Percentiles rank a stretch among this genome's conserved stretches.
These are phyloP conservation scores for Littorina saxatilis DNA, from an alignment of 1,140 invertebrate genomes.

Conservation along the genomic window DNA sequence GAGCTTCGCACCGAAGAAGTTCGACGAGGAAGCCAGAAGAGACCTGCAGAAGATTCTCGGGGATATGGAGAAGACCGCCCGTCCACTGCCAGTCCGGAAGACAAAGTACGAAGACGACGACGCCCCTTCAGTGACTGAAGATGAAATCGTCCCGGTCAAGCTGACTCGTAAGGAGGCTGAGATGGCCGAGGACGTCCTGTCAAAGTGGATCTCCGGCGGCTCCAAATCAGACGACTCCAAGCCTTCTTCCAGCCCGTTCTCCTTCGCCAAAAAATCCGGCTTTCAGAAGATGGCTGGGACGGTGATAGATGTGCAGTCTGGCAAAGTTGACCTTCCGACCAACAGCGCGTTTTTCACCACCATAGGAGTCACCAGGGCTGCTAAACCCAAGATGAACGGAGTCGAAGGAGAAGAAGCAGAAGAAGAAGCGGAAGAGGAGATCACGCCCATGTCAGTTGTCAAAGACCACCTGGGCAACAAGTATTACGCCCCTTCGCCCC, in stretches of 20 bases:
- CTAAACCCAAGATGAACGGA: background rate
- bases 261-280: background rate
- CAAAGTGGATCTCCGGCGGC: constrained; percentile 24
- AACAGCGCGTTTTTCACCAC: constrained; percentile 17
- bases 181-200: constrained; percentile 8
- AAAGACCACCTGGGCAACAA: constrained; percentile 38
- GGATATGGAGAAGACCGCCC: background rate
- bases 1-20: background rate
- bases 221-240: background rate
- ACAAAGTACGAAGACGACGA: background rate
- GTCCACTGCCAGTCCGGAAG: background rate
- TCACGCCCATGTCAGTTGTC: constrained; percentile 20
- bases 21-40: constrained; percentile 22
- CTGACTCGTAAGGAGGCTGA: constrained; percentile 26
- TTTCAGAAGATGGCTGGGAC: constrained; percentile 20
- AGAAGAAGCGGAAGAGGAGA: constrained; percentile 27
- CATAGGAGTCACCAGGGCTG: background rate
- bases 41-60: constrained; percentile 27
- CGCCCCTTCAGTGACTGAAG: background rate
- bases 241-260: background rate
- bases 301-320: constrained; percentile 2
- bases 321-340: background rate
- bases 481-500: constrained; percentile 16
- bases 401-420: background rate
- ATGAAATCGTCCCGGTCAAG: constrained; percentile 27